phyloP scores from a whole-genome alignment of 1,140 invertebrate genomes.

The Ostrea denselamellosa region DNA sequence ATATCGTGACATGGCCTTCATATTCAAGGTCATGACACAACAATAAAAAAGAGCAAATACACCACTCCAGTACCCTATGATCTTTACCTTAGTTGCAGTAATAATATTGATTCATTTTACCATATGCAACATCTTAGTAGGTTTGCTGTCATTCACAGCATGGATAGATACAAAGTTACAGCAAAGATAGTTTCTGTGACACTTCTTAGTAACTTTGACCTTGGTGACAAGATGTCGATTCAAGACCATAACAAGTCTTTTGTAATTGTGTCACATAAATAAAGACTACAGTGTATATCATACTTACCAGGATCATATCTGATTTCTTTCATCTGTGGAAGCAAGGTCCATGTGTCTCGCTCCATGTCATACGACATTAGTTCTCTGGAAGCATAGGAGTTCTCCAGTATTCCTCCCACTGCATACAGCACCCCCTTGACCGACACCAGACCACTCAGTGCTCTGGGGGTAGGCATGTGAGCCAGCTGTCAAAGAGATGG shows the following conservation, averaged over 20 bases:
- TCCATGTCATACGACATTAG: conserved; percentile 43
- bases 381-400: conserved; percentile 43
- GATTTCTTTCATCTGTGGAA: conserved; percentile 45
- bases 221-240: neutral
- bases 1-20: too few relatives aligned
- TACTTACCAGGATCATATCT: conserved; percentile 52
- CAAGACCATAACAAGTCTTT: neutral
- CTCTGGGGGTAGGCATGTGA: conserved; percentile 20
- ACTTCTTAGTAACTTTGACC: too few relatives aligned
- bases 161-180: too few relatives aligned
- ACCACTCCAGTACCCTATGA: too few relatives aligned
- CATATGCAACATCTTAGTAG: too few relatives aligned
- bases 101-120: too few relatives aligned
- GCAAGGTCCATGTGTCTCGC: conserved; percentile 37
- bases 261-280: neutral
- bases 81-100: too few relatives aligned
- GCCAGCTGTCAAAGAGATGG: conserved; percentile 8
- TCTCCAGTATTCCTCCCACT: conserved; percentile 46
- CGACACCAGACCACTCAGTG: conserved; percentile 47
- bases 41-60: too few relatives aligned
- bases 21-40: too few relatives aligned
- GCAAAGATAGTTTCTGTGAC: too few relatives aligned
- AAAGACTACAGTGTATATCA: too few relatives aligned
- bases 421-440: conserved; percentile 52
- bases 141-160: too few relatives aligned